A percentile compares a stretch with the other conserved stretches of the same genome.
phyloP scores from a whole-genome alignment of 2,113 vertebrate species.

The Pelobates fuscus region DNA sequence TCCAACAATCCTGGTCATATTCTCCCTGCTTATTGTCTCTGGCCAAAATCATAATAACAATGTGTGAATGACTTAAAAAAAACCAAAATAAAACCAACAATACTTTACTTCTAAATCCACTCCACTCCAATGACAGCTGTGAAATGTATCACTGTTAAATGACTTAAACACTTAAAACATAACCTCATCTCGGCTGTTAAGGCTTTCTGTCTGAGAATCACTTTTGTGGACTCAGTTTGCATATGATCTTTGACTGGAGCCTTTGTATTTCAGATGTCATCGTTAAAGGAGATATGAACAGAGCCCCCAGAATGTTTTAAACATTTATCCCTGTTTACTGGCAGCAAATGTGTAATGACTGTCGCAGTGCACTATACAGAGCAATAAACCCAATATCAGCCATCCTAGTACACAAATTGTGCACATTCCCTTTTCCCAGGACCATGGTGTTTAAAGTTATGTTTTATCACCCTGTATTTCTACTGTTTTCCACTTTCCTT shows the following conservation, averaged over 20 bases:
- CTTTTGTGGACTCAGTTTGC: background rate
- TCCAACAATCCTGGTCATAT: no score
- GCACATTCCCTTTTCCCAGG: no score
- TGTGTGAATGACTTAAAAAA: no score
- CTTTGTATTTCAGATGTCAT: constrained; percentile 1
- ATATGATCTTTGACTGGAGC: constrained; percentile 4
- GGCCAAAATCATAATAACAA: no score
- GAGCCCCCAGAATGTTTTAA: background rate
- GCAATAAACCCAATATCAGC: background rate
- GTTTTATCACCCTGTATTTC: no score
- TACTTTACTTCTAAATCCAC: background rate
- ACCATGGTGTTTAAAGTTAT: no score
- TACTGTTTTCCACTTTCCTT: no score
- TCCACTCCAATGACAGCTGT: constrained; percentile 10
- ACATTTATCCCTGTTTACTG: constrained; percentile 18
- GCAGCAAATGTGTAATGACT: background rate
- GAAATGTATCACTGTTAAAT: constrained; percentile 3
- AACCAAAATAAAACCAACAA: background rate
- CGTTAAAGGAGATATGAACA: constrained; percentile 1
- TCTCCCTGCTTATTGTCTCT: no score
- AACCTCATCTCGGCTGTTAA: constrained; percentile 13
- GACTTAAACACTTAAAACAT: constrained; percentile 16
- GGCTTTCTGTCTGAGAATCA: constrained; percentile 5
- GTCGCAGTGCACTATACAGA: background rate
- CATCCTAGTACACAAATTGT: no score